These are phyloP conservation scores for Mycteria americana DNA, from an alignment of 2,797 vertebrate species.

Conservation along the genomic window DNA sequence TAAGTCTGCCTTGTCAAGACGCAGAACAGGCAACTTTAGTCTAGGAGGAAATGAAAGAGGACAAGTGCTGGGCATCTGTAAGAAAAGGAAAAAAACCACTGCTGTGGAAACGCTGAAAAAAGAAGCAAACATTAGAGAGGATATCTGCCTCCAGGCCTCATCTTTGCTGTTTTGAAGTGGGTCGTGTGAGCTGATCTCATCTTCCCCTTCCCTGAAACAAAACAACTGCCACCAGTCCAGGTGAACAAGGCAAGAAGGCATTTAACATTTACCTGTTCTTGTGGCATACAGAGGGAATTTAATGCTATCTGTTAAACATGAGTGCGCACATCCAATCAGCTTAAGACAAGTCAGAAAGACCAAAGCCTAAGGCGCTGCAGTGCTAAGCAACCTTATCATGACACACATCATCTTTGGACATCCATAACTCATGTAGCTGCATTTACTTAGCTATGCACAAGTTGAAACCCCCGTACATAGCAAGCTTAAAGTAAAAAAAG, in stretches of 20 bases:
- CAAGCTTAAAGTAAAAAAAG: neutral
- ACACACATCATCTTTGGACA: neutral
- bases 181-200: neutral
- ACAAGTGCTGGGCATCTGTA: neutral
- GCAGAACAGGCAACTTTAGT: neutral
- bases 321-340: neutral
- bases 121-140: neutral
- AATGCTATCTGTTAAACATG: neutral
- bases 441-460: neutral
- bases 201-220: neutral
- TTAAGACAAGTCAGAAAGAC: neutral
- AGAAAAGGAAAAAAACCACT: neutral
- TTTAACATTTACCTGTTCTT: neutral
- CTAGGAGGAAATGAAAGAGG: neutral
- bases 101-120: neutral
- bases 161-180: neutral
- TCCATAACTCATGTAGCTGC: neutral
- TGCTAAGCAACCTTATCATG: neutral
- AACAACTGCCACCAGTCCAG: neutral
- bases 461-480: neutral
- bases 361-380: neutral
- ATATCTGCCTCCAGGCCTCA: neutral
- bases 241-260: neutral
- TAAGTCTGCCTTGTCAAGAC: neutral
- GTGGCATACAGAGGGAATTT: neutral